Conservation (phyloP, 1,140 invertebrate species). For the Drosophila willistoni region DNA sequence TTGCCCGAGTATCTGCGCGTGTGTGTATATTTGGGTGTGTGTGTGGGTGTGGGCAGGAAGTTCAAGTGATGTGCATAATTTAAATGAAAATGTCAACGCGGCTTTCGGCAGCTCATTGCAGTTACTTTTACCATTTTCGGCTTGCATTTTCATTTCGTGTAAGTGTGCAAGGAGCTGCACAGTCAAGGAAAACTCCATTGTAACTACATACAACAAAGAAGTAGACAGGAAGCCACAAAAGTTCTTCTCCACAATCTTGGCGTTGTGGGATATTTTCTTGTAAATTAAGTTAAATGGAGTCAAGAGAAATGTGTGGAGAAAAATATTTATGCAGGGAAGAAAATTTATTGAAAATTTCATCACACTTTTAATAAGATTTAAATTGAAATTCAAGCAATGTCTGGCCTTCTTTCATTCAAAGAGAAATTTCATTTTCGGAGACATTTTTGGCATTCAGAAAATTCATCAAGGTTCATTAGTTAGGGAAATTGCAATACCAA, state of each 20-base stretch:
- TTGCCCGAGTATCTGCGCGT: conserved; percentile 21
- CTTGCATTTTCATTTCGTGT: conserved; percentile 36
- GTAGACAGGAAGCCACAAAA: conserved; percentile 35
- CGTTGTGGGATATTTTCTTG: conserved; percentile 35
- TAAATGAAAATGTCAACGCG: conserved; percentile 81
- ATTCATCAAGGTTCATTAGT: conserved; percentile 54
- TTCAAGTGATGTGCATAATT: conserved; percentile 82
- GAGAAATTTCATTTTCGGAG: neutral
- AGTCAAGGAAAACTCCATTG: neutral
- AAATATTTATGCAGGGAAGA: conserved; percentile 14
- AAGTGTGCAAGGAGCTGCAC: conserved; percentile 24
- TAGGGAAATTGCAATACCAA: conserved; percentile 62
- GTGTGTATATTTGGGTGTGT: conserved; percentile 11
- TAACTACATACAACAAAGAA: neutral
- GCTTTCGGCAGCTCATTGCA: conserved; percentile 76
- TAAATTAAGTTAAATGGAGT: conserved; percentile 67
- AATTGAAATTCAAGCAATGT: neutral
- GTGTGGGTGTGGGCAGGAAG: conserved; percentile 54
- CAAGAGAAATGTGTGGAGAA: conserved; percentile 15
- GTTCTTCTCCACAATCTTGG: conserved; percentile 29
- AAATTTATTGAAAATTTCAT: conserved; percentile 1
- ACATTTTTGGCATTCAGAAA: conserved; percentile 4
- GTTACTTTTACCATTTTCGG: conserved; percentile 57
- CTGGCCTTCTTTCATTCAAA: neutral
- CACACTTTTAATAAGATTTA: neutral